Evolutionary conservation across 2,888 invertebrate genomes (phyloP).

Genomic region (Epsilonema sp.): DNA sequence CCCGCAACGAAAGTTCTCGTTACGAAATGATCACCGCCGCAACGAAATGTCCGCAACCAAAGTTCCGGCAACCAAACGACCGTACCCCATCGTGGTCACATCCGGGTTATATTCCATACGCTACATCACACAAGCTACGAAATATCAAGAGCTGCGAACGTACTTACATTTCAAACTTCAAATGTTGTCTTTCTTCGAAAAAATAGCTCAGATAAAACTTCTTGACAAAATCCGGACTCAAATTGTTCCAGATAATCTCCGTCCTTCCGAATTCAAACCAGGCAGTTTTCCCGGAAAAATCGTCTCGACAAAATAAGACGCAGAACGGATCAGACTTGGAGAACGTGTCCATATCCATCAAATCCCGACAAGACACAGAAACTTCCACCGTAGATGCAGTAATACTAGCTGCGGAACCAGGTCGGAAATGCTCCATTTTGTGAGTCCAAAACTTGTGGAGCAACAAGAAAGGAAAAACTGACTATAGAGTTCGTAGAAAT

Average conservation of each 20-base stretch:
- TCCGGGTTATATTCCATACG: too few relatives aligned
- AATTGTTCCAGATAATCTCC: constrained; percentile 19
- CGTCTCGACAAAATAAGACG: constrained; percentile 11
- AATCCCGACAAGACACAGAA: constrained; percentile 10
- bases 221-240: constrained; percentile 20
- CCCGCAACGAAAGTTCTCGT: too few relatives aligned
- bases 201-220: constrained; percentile 19
- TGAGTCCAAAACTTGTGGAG: too few relatives aligned
- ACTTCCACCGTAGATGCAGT: constrained; percentile 6
- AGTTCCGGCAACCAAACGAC: too few relatives aligned
- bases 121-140: too few relatives aligned
- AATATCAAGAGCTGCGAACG: too few relatives aligned
- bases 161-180: constrained; percentile 22
- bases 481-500: too few relatives aligned
- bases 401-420: background rate
- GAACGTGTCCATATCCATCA: constrained; percentile 20
- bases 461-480: too few relatives aligned
- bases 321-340: constrained; percentile 25
- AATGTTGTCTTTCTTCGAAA: constrained; percentile 21
- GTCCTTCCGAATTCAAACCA: constrained; percentile 21
- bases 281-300: background rate
- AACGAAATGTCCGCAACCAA: too few relatives aligned
- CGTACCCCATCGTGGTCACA: too few relatives aligned
- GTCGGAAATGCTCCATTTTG: constrained; percentile 6
- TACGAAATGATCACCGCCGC: too few relatives aligned